Conservation (phyloP, 1,140 invertebrate species). For the Thaumetopoea pityocampa region DNA sequence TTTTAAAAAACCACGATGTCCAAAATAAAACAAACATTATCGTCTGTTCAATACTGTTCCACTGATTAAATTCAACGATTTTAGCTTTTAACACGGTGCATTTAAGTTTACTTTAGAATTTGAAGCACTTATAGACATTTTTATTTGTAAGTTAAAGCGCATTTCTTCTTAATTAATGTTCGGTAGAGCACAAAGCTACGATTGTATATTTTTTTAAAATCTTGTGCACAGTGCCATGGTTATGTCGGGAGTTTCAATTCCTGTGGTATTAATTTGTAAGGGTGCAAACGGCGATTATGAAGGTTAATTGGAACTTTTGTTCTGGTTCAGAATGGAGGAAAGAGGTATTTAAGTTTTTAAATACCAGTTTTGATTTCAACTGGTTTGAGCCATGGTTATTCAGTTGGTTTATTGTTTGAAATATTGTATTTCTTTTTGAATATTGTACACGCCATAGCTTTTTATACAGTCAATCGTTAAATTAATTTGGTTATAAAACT, state of each 20-base stretch:
- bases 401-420: slow-evolving; percentile 6
- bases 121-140: slow-evolving; percentile 31
- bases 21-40: slow-evolving; percentile 19
- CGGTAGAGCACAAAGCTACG: slow-evolving; percentile 46
- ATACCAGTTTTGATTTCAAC: slow-evolving; percentile 19
- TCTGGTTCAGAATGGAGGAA: slow-evolving; percentile 32
- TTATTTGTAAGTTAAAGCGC: slow-evolving; percentile 22
- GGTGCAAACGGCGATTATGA: slow-evolving; percentile 51
- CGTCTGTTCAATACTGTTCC: slow-evolving; percentile 14
- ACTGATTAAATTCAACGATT: slow-evolving; percentile 2
- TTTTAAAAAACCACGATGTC: slow-evolving; percentile 18
- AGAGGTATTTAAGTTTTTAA: slow-evolving; percentile 40
- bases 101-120: slow-evolving; percentile 24
- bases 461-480: too few relatives aligned
- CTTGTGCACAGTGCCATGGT: slow-evolving; percentile 31
- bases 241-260: slow-evolving; percentile 57
- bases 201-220: slow-evolving; percentile 54
- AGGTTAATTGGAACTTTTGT: slow-evolving; percentile 58
- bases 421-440: slow-evolving; percentile 1
- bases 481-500: too few relatives aligned
- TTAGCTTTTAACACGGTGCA: slow-evolving; percentile 8
- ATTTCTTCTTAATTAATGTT: slow-evolving; percentile 62
- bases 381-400: slow-evolving; percentile 10
- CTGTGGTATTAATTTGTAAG: slow-evolving; percentile 60
- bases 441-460: too few relatives aligned